Evolutionary conservation across 2,797 vertebrate species (phyloP), one percentile per base, ranked within the genome.

Genomic region (Falco peregrinus): DNA sequence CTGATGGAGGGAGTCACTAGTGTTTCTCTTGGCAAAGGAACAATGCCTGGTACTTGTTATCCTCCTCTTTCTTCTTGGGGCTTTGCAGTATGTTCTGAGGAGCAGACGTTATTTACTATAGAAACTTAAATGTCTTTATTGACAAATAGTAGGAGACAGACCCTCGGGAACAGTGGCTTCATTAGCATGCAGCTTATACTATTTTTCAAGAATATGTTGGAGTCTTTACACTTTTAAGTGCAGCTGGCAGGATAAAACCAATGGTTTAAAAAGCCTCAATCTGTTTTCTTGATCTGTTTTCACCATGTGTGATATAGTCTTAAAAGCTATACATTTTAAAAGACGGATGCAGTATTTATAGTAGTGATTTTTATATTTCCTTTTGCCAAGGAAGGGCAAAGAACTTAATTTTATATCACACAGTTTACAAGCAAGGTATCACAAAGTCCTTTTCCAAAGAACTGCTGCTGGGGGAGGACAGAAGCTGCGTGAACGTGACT

Each of bases 191-290:
- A 97, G 80, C 89, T 76, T 97, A 94, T 93, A 96, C 83, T 95
- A 91, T 97, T 97, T 97, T 95, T 93, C 96, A 96, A 94, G 94
- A 97, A 95, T 95, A 93, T 87, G 81, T 97, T 98, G 96, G 93
- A 96, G 90, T 63, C 95, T 98, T 97, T 97, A 95, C 95, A 94
- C 95, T 96, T 96, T 95, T 90, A 97, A 98, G 92, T 97, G 93
- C 93, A 96, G 87, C 96, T 96, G 96, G 94, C 90, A 96, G 94
- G 92, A 97, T 97, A 96, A 93, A 98, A 95, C 93, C 79, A 53
- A 97, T 96, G 97, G 94, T 97, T 98, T 97, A 97, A 98, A 98
- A 97, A 97, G 93, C 91, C 94, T 97, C 97, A 97, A 93, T 97
- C 93, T 95, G 95, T 97, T 97, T 97, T 92, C 89, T 51, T 95